These are phyloP conservation scores for Scrobipalpa costella DNA, from an alignment of 2,888 invertebrate genomes.

Conservation along the genomic window DNA sequence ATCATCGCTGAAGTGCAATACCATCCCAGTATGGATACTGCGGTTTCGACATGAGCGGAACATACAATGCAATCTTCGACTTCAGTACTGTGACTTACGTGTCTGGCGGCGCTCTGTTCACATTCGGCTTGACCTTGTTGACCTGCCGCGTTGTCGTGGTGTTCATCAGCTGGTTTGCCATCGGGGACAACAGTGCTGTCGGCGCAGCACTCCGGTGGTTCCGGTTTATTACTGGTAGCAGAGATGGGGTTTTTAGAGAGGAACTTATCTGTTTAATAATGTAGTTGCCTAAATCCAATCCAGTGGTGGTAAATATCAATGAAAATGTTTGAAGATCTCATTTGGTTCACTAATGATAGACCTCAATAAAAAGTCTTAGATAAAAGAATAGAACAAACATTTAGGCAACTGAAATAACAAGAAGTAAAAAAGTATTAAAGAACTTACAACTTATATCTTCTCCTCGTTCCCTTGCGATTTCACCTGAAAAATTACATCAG, in stretches of 20 bases:
- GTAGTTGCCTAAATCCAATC: too few species aligned
- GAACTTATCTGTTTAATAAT: too few species aligned
- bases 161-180: constrained; percentile 86
- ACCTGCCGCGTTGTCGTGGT: constrained; percentile 90
- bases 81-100: constrained; percentile 74
- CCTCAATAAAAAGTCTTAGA: too few species aligned
- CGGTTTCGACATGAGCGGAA: constrained; percentile 5
- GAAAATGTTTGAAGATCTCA: too few species aligned
- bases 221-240: constrained; percentile 86
- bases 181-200: constrained; percentile 83
- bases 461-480: constrained; percentile 87
- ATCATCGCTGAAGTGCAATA: not conserved
- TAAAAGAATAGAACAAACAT: not conserved
- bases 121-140: constrained; percentile 94
- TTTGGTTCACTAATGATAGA: too few species aligned
- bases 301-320: too few species aligned
- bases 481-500: constrained; percentile 81
- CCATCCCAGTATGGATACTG: not conserved
- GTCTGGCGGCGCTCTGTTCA: constrained; percentile 88
- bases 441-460: constrained; percentile 89
- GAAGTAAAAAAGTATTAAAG: not conserved
- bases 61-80: not conserved
- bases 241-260: not conserved
- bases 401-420: not conserved
- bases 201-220: constrained; percentile 88